Base-by-base conservation (phyloP, 2,113 vertebrate species). In the Amphiprion ocellaris region DNA sequence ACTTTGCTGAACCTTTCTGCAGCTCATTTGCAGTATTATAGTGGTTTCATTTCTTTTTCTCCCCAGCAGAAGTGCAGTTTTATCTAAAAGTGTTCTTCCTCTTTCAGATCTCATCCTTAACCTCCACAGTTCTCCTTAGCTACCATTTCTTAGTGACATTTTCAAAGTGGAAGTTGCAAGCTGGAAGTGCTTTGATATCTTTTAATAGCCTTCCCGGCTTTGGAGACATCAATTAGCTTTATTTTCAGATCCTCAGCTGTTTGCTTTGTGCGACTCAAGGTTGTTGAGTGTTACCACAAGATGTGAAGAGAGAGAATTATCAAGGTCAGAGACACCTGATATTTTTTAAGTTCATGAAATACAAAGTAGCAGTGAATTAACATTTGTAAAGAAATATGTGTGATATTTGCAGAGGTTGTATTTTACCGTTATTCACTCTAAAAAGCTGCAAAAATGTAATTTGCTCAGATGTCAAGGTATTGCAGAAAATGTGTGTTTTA, bases 121-220 rank as follows among this genome's bases (percentile, higher is more conserved):
- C 21, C 23, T 69, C 26, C 37, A 46, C 24, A 21, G 37, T 69
- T 56, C 3, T 15, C 4, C 53, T 44, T 14, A 46, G 44, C 26
- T 21, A 16, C 37, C 50, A 19, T 58, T 56, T 46, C 33, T 61
- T 61, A 41, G 41, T 44, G 39, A 46, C 26, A 28, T 69, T 69
- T 58, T 44, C 28, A 8, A 70, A 47, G 39, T 63, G 60, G 21
- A 63, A 63, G 16, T 16, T 44, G 19, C 39, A 15, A 59, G 19
- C 33, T 50, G 33, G 26, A 39, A 39, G n/a, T n/a, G 41, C 46
- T 61, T 72, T 21, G 47, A 26, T 59, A 47, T 72, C 44, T 37
- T 49, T 63, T 50, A 39, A 14, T 39, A 37, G 28, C 14, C 28
- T 60, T 61, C 28, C 2, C 19, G 17, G 26, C 16, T 61, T 59